Conservation (phyloP, 2,113 vertebrate genomes). For the Cheirogaleus medius region DNA sequence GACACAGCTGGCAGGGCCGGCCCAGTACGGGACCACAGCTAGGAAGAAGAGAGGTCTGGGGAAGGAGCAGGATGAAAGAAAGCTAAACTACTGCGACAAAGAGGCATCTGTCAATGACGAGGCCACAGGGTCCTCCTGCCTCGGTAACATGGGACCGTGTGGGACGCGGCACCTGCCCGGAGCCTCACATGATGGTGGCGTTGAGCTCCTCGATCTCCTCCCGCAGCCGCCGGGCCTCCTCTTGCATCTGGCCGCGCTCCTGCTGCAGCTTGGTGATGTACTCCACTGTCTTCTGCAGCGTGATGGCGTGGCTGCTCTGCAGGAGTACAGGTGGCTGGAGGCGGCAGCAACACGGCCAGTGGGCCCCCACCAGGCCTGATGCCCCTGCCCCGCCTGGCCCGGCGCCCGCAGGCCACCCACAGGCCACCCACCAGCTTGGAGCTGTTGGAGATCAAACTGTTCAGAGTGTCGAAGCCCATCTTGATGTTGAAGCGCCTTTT, state of each 20-base stretch:
- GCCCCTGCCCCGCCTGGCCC: not conserved
- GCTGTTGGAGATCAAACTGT: constrained; percentile 91
- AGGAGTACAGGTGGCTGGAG: constrained; percentile 32
- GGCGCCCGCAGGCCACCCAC: constrained; percentile 49
- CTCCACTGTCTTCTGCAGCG: constrained; percentile 95
- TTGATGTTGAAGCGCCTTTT: constrained; percentile 97
- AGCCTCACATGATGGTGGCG: constrained; percentile 90
- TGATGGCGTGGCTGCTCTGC: constrained; percentile 94
- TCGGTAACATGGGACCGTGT: fast-evolving
- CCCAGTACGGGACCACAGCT: fast-evolving
- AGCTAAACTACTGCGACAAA: no score
- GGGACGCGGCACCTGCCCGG: not conserved
- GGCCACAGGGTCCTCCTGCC: not conserved
- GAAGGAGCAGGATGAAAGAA: not conserved
- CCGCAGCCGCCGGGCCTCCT: constrained; percentile 91
- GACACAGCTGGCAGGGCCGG: not conserved
- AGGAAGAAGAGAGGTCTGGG: not conserved
- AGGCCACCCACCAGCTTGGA: constrained; percentile 86
- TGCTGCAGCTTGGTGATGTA: constrained; percentile 97
- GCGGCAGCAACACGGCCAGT: fast-evolving
- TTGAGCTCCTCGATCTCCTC: constrained; percentile 96
- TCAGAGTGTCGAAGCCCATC: constrained; percentile 91
- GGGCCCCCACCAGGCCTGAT: not conserved
- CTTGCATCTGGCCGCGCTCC: constrained; percentile 93
- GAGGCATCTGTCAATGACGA: fast-evolving